A percentile compares a stretch with the other conserved stretches of the same genome.
Conservation (phyloP, 2,888 invertebrate species). For the Lypha dubia region DNA sequence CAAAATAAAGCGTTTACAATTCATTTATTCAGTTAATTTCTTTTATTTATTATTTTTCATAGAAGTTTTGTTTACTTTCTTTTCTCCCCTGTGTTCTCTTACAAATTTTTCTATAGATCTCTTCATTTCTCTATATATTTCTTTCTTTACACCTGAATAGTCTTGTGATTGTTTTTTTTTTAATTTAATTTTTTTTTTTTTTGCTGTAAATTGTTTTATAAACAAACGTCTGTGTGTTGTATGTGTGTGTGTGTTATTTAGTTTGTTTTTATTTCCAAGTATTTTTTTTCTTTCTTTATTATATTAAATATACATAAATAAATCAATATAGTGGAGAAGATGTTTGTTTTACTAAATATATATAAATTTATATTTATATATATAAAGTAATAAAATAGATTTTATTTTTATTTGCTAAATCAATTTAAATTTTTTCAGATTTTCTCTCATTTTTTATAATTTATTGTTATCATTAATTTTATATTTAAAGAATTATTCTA, state of each 20-base stretch:
- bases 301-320: constrained; percentile 43
- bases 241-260: constrained; percentile 11
- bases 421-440: constrained; percentile 34
- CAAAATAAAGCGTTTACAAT: constrained; percentile 65
- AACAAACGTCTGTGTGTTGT: constrained; percentile 53
- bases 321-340: constrained; percentile 39
- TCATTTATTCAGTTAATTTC: constrained; percentile 18
- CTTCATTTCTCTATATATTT: constrained; percentile 21
- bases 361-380: constrained; percentile 33
- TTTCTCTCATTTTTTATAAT: constrained; percentile 23
- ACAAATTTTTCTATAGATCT: constrained; percentile 7
- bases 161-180: constrained; percentile 57
- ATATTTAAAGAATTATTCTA: constrained; percentile 60
- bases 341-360: constrained; percentile 37
- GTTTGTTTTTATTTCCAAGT: constrained; percentile 49
- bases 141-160: constrained; percentile 70
- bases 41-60: constrained; percentile 20
- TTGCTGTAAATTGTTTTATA: constrained; percentile 49
- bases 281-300: constrained; percentile 27
- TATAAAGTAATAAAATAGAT: constrained; percentile 42
- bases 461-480: constrained; percentile 51
- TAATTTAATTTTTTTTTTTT: constrained; percentile 41
- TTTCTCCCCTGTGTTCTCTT: constrained; percentile 16
- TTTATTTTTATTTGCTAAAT: constrained; percentile 17
- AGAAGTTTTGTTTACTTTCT: constrained; percentile 28